Base-by-base conservation (phyloP, 2,797 vertebrate genomes). In the Thaleichthys pacificus region DNA sequence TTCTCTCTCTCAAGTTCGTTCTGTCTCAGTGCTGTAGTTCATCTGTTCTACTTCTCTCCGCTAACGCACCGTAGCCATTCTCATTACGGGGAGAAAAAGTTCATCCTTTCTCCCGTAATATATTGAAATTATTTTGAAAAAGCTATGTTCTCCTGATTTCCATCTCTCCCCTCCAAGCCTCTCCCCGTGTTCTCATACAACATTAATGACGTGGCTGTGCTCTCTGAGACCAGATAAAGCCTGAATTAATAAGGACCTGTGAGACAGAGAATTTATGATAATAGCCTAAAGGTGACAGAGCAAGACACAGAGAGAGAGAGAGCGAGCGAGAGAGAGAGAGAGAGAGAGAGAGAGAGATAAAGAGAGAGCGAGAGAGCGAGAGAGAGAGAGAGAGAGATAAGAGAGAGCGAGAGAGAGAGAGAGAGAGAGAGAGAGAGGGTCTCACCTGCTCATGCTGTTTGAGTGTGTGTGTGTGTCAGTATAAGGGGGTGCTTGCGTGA, bases 41-140 rank as follows among this genome's bases (percentile, higher is more conserved):
- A 58, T 61, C 72, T 35, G 15, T 71, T 77, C 49, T 58, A 63
- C 72, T 66, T 47, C 61, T 62, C 68, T 75, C 83, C 70, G 77
- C 82, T 81, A 85, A 87, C 71, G 68, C 70, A 56, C 70, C 60
- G 68, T 76, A 61, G 38, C 66, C 47, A 66, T 78, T 78, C 75
- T 75, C 65, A 83, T 79, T 71, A 47, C 32, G 70, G 69, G 68
- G 76, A 82, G 81, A 69, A 84, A 77, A 71, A 81, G 75, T 78
- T 75, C 70, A 42, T 63, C 32, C 61, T 72, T 70, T 78, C 60
- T 76, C 70, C 66, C 49, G 47, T 74, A 63, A 32, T 65, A 70
- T 42, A 72, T 73, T 79, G 42, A 24, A 67, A 73, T 78, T 68
- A 47, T 60, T 60, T 32, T 32, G n/a, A 7, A 12, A 49, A 32